Base-by-base conservation (phyloP, 2,888 invertebrate genomes). In the Salticus scenicus region DNA sequence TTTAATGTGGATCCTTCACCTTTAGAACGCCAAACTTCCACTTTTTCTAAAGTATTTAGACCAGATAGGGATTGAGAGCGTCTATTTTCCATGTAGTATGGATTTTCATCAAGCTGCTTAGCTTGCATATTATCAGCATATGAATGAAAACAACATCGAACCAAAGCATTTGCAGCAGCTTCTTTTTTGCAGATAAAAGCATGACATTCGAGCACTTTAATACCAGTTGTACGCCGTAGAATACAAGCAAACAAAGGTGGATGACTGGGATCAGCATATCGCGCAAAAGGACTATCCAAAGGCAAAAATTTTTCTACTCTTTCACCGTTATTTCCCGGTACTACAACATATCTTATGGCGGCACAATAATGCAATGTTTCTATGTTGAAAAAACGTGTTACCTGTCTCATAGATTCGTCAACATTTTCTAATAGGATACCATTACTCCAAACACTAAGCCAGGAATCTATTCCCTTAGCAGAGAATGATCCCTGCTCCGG, bases 161-260 rank as follows among this genome's bases (percentile, higher is more conserved):
- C 98, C 90, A 99, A 94, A 89, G 99, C 98, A 92, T 99, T 97
- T 88, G 99, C 99, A 69, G 99, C 98, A 91, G 97, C 96, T 91
- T 98, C 97, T 82, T 97, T 94, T 89, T 98, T 97, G 92, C 98
- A 98, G 90, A 99, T 97, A 92, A 99, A 99, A 88, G 98, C 98
- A 92, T 99, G 99, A 92, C 99, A 99, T 92, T 99, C 99, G 88
- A 99, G 93, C 80, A 98, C 98, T 92, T 98, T 98, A 89, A 99
- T 98, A 76, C 99, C 99, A 72, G 96, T 96, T 69, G 98, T 98
- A 88, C 99, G 94, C 71, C 99, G 94, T 89, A 99, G 93, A 88
- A 99, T 98, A 89, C 98, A 98, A 63, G 98, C 98, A 92, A 99
- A 97, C 87, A 99, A 93, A 33, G 99, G 98, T 81, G 98, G 98